Evolutionary conservation across 2,797 vertebrate genomes (phyloP).

Genomic region (Glyptemys insculpta): DNA sequence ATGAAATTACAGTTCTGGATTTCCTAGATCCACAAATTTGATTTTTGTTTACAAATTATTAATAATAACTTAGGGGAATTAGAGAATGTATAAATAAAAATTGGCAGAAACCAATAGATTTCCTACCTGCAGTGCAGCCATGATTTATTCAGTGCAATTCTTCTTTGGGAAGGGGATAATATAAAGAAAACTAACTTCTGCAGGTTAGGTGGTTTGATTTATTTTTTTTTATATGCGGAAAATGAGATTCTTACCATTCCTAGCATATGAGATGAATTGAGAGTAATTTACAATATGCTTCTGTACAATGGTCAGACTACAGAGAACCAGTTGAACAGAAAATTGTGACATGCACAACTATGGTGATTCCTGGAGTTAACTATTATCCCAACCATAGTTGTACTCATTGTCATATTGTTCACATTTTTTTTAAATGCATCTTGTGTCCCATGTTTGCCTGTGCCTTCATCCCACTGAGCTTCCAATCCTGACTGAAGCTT

Average conservation of each 20-base stretch:
- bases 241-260: slow-evolving; percentile 51
- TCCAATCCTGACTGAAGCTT: background rate
- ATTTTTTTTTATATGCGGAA: slow-evolving; percentile 58
- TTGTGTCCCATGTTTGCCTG: background rate
- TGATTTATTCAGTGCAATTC: slow-evolving; percentile 62
- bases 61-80: slow-evolving; percentile 58
- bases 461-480: background rate
- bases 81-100: slow-evolving; percentile 21
- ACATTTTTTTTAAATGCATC: background rate
- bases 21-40: background rate
- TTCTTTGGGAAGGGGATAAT: slow-evolving; percentile 37
- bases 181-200: slow-evolving; percentile 45
- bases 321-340: background rate
- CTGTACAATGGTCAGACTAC: background rate
- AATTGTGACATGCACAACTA: background rate
- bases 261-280: slow-evolving; percentile 41
- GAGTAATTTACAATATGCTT: slow-evolving; percentile 31
- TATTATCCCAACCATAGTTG: background rate
- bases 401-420: background rate
- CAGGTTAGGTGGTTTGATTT: slow-evolving; percentile 38
- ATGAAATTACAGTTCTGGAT: background rate
- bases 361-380: background rate
- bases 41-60: slow-evolving; percentile 66
- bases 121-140: slow-evolving; percentile 9
- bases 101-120: slow-evolving; percentile 39